Base-by-base conservation (phyloP, 2,888 invertebrate genomes). In the Noctua fimbriata region DNA sequence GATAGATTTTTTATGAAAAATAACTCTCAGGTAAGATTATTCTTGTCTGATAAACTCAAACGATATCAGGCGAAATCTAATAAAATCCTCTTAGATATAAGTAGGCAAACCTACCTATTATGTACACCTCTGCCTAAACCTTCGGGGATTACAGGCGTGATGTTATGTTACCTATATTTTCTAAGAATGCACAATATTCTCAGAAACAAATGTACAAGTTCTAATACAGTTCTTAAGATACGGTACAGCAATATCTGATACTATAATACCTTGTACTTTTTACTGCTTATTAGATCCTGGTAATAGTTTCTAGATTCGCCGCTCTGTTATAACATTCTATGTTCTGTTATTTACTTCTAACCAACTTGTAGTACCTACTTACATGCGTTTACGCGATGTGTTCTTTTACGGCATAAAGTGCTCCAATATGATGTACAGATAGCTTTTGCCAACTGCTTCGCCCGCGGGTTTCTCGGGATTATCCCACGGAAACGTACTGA, bases 281-380 rank as follows among this genome's bases (percentile, higher is more conserved):
- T 86, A 86, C 60, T 85, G 66, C 75, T 76, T 77, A 81, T 87
- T 78, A 70, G 60, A 70, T 73, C 60, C 79, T 74, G 67, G 73
- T 58, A 41, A 21, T 36, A 74, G n/a, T 82, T 78, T 69, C 49
- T 67, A 12, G 66, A 66, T 65, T 69, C 32, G n/a, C 36, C 18
- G 36, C 4, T 73, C 44, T 71, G 32, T 65, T 58, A 55, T 36
- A 41, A 47, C 21, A 67, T 60, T 60, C 7, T 63, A 21, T 70
- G 24, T 55, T 67, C 12, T 21, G 4, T 36, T 83, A 63, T 60
- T 24, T n/a, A 14, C 28, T 69, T 47, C n/a, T 69, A 69, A 52
- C 36, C 12, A 41, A 67, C 36, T 60, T 55, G n/a, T 49, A 10
- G 65, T 52, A 63, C 58, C 36, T 36, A 36, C 36, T 36, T 36